phyloP scores from a whole-genome alignment of 1,140 invertebrate species.

The Philotrypesis tridentata region DNA sequence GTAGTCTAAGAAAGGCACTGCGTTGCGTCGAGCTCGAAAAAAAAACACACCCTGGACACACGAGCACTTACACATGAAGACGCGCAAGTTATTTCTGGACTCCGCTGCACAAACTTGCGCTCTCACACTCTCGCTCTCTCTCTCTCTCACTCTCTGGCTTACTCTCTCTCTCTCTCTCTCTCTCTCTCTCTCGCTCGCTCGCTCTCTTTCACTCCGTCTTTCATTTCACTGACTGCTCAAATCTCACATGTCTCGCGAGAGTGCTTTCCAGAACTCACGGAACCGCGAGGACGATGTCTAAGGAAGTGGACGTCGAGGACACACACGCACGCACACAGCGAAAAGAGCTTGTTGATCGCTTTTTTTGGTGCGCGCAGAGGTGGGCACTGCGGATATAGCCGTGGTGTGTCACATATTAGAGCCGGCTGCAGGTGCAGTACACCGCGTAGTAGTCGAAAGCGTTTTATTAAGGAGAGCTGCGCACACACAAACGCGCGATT shows the following conservation, averaged over 20 bases:
- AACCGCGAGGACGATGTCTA: constrained; percentile 10
- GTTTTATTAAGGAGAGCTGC: neutral
- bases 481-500: neutral
- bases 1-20: neutral
- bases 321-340: too few relatives aligned
- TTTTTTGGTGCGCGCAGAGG: neutral
- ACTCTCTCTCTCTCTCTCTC: neutral
- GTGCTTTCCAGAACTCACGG: constrained; percentile 1
- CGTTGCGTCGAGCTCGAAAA: neutral
- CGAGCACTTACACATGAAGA: neutral
- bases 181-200: neutral
- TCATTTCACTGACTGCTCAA: neutral
- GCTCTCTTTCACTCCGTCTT: neutral
- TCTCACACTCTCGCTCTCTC: neutral
- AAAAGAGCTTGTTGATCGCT: neutral
- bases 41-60: constrained; percentile 26
- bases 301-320: neutral
- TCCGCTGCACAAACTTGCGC: neutral
- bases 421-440: neutral
- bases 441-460: too few relatives aligned
- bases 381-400: neutral
- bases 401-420: constrained; percentile 28
- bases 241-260: constrained; percentile 7
- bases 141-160: too few relatives aligned
- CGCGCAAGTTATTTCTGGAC: constrained; percentile 1